Percentiles rank a stretch among this genome's conserved stretches.
These are phyloP conservation scores for Amphimedon queenslandica DNA, from an alignment of 37 sponge, comb jelly and placozoan species.

Conservation along the genomic window DNA sequence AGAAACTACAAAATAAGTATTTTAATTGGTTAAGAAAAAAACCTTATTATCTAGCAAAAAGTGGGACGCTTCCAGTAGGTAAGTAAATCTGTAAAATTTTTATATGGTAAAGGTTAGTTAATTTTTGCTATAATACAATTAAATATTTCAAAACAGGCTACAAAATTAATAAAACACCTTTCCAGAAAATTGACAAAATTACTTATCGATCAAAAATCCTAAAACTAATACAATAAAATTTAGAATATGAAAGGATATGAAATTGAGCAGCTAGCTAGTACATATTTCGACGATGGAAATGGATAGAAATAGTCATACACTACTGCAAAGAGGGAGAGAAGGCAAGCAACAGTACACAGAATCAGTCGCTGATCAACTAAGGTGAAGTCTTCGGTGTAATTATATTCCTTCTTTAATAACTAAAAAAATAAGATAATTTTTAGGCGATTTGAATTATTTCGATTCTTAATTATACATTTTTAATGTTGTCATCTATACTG, in stretches of 20 bases:
- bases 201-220: too few species aligned
- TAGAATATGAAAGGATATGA: slow-evolving; percentile 37
- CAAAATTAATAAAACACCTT: neutral
- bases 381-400: slow-evolving; percentile 43
- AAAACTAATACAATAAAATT: too few species aligned
- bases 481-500: slow-evolving; percentile 68
- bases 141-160: neutral
- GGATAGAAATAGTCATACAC: slow-evolving; percentile 75
- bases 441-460: neutral
- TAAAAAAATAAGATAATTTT: slow-evolving; percentile 1
- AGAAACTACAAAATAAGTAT: slow-evolving; percentile 72
- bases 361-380: slow-evolving; percentile 49
- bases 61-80: too few species aligned
- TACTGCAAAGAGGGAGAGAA: slow-evolving; percentile 69
- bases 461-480: slow-evolving; percentile 35
- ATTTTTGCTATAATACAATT: too few species aligned
- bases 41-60: too few species aligned
- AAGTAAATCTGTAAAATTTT: too few species aligned
- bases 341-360: slow-evolving; percentile 68
- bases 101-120: too few species aligned
- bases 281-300: slow-evolving; percentile 45
- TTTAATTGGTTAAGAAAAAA: too few species aligned
- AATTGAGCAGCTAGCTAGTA: slow-evolving; percentile 56
- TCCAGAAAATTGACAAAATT: too few species aligned
- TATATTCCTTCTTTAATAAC: slow-evolving; percentile 38